Base-by-base conservation (phyloP, 2,797 vertebrate species). In the Pangasius mekongensis region DNA sequence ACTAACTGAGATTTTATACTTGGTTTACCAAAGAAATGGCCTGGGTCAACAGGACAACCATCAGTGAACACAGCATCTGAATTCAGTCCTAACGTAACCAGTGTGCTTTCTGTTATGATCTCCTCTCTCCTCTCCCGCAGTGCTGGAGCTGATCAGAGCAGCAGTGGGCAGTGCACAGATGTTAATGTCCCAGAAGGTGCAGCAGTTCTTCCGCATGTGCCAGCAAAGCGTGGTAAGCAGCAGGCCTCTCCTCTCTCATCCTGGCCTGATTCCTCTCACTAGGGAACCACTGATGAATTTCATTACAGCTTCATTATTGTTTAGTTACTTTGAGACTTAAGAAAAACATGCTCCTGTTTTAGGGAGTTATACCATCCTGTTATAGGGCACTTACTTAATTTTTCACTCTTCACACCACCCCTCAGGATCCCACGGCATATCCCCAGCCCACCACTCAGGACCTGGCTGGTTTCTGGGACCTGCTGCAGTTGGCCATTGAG, bases 141-240 rank as follows among this genome's bases (percentile, higher is more conserved):
- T 97, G 93, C 94, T 99, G 90, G 98, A 99, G 94, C 97, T 97
- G 95, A 99, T 99, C 92, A 97, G 98, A 90, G 98, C 97, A 0
- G 98, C 98, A 0, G 98, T 99, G 92, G 98, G 98, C 94, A 98
- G 97, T 13, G 98, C 98, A 89, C 99, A 99, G 94, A 98, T 99
- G 94, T 97, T 99, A 92, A 98, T 99, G 97, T 99, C 98, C 93
- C 99, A 99, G 95, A 99, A 99, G 92, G 98, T 99, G 90, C 99
- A 99, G 94, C 99, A 99, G 96, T 99, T 99, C 94, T 99, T 99
- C 94, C 97, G 97, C 88, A 98, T 99, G 92, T 99, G 99, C 94
- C 98, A 99, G 94, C 98, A 99, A 95, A 99, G 97, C 94, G 97
- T 99, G 97, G 99, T 99, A 93, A 97, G 98, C 92, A n/a, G 90